Base-by-base conservation (phyloP, 2,888 invertebrate genomes). In the Globia sparganii region DNA sequence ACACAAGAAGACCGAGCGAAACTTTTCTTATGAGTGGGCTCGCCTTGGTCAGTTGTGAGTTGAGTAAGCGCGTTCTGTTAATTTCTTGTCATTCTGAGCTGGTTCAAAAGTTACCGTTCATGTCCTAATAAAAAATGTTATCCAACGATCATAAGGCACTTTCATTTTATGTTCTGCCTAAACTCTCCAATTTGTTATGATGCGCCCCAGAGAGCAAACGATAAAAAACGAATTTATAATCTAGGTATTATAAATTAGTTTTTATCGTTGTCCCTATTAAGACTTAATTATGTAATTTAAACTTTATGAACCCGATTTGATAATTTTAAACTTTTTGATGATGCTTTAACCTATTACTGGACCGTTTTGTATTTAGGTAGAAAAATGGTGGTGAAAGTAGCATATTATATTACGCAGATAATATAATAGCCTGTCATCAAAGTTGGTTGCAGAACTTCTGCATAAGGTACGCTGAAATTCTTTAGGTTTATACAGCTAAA, bases 221-320 rank as follows among this genome's bases (percentile, higher is more conserved):
- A 68, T 68, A 6, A 68, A 53, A 59, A 68, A 37, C 34, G 11
- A 18, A 37, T 61, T 68, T 34, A 21, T 37, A 37, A 37, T 21
- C 21, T 21, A n/a, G n/a, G 34, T 62, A 61, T 21, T 34, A 68
- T 21, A 68, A 61, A n/a, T n/a, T 61, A 11, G n/a, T 37, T 68
- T 46, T 68, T n/a, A 68, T 68, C 8, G 62, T 21, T 62, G n/a
- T n/a, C 61, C 13, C 18, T 34, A 11, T 34, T 68, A 68, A n/a
- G n/a, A 68, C 5, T 68, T 61, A n/a, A 68, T n/a, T 59, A 34
- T n/a, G 34, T 62, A 21, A 68, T 68, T 62, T 37, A n/a, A 62
- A 61, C n/a, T 68, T 61, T 61, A 34, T 62, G 68, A 37, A n/a
- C 34, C n/a, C n/a, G n/a, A n/a, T 68, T 68, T 68, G 2, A 43